These are phyloP conservation scores for Spodoptera litura DNA, from an alignment of 1,140 invertebrate genomes.

Conservation along the genomic window DNA sequence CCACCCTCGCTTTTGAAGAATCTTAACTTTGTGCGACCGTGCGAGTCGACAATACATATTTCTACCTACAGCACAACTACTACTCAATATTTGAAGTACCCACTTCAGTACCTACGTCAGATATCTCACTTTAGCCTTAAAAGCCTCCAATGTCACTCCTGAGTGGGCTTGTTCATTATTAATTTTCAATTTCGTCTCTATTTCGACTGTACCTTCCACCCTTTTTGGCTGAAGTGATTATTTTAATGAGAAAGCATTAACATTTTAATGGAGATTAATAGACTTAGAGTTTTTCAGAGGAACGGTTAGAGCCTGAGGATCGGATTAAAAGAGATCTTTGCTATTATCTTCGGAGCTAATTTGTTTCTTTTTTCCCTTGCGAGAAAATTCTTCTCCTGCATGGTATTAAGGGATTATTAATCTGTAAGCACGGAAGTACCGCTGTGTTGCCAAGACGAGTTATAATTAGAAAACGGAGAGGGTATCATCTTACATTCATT, in stretches of 20 bases:
- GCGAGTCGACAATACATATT: slow-evolving; percentile 44
- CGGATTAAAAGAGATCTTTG: slow-evolving; percentile 3
- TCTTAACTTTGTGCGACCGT: slow-evolving; percentile 43
- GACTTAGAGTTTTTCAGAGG: neutral
- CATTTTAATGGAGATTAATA: slow-evolving; percentile 8
- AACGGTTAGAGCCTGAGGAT: neutral
- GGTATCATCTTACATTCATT: neutral
- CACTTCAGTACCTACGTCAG: neutral
- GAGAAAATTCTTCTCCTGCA: neutral
- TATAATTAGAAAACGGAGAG: too few relatives aligned
- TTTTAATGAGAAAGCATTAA: slow-evolving; percentile 18
- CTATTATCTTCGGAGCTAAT: neutral
- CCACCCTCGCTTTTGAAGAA: slow-evolving; percentile 47
- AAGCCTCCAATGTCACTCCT: slow-evolving; percentile 9
- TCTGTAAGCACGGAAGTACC: neutral
- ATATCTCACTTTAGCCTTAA: slow-evolving; percentile 3
- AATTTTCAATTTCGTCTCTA: slow-evolving; percentile 18
- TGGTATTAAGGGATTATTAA: slow-evolving; percentile 6
- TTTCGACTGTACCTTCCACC: neutral
- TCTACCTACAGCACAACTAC: slow-evolving; percentile 10
- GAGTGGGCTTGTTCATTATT: slow-evolving; percentile 1
- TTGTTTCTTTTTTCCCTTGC: neutral
- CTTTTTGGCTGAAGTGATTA: slow-evolving; percentile 3
- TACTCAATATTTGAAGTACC: slow-evolving; percentile 16
- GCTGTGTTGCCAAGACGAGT: too few relatives aligned